These are phyloP conservation scores for Calypte anna DNA, from an alignment of 2,113 vertebrate species.

Conservation along the genomic window DNA sequence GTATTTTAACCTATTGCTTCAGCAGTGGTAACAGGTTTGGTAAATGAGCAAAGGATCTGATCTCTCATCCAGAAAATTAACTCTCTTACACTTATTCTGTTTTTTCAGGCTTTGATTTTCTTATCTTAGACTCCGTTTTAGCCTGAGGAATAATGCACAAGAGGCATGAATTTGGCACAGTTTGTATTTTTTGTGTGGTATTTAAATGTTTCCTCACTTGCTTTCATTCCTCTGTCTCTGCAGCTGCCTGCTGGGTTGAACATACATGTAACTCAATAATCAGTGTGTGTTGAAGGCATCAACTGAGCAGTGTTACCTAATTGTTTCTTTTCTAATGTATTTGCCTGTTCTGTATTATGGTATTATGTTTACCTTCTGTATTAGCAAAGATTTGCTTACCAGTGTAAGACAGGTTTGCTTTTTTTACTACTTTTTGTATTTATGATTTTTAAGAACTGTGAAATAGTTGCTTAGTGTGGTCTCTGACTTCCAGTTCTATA, in stretches of 20 bases:
- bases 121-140: background rate
- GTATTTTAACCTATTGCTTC: background rate
- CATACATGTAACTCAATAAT: rapidly evolving
- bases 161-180: background rate
- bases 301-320: background rate
- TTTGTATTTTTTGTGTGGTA: background rate
- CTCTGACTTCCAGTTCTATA: background rate
- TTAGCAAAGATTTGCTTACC: background rate
- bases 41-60: background rate
- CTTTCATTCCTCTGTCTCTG: background rate
- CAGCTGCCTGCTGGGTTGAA: background rate
- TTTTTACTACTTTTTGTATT: background rate
- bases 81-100: background rate
- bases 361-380: background rate
- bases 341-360: background rate
- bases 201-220: background rate
- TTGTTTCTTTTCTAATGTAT: background rate
- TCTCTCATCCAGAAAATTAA: background rate
- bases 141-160: background rate
- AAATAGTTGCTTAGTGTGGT: background rate
- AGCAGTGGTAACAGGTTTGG: background rate
- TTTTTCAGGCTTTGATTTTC: background rate
- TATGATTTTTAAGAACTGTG: background rate
- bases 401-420: background rate
- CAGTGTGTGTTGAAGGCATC: background rate